Evolutionary conservation across 2,113 vertebrate genomes (phyloP).

Genomic region (Pseudolaguvia tuberculata): DNA sequence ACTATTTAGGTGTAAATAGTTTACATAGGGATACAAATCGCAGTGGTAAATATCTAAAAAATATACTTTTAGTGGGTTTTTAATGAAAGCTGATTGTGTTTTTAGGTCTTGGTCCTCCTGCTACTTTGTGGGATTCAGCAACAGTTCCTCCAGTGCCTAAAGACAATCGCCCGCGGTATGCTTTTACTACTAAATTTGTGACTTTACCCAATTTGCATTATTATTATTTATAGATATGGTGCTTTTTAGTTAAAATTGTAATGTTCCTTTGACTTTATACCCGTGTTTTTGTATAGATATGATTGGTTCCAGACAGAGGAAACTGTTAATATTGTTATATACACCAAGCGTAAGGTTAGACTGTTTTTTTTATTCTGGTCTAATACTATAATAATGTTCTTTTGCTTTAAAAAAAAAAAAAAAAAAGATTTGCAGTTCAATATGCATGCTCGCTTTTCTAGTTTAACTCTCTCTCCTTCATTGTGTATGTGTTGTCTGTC

Average conservation of each 20-base stretch:
- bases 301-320: constrained; percentile 95
- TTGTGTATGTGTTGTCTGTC: background rate
- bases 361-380: background rate
- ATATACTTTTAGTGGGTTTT: no score
- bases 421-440: background rate
- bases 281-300: constrained; percentile 69
- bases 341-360: constrained; percentile 79
- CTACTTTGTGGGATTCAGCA: constrained; percentile 23
- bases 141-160: constrained; percentile 49
- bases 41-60: no score
- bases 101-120: constrained; percentile 52
- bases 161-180: constrained; percentile 65
- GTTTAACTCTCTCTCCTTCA: background rate
- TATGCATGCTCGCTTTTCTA: background rate
- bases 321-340: constrained; percentile 78
- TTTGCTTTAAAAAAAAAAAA: background rate
- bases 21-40: background rate
- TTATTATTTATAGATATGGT: no score
- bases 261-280: background rate
- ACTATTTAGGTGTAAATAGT: background rate
- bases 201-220: no score
- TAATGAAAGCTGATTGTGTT: background rate
- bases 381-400: background rate
- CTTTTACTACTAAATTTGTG: background rate
- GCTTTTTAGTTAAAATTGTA: background rate